Evolutionary conservation across 2,797 vertebrate genomes (phyloP), one percentile per base, ranked within the genome.

Genomic region (Xyrichtys novacula): DNA sequence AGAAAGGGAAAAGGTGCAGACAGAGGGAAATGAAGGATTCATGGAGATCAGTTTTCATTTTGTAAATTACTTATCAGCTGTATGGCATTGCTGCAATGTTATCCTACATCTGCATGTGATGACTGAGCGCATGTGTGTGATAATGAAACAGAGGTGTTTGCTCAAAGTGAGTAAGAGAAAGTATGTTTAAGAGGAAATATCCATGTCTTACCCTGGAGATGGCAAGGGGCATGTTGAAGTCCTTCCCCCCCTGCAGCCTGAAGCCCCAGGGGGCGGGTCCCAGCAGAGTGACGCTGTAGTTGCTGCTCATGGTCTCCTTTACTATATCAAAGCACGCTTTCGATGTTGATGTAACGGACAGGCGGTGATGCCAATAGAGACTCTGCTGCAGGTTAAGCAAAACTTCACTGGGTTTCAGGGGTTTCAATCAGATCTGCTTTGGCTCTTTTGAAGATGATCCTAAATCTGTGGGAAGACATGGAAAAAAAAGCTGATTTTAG

Each of bases 241-340:
- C 98, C 89, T 99, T 99, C 70, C 98, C 97, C 39, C 98, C 98
- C 87, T 98, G 97, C 84, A 99, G 96, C 61, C 97, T 95, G 93
- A 99, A 99, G 68, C 98, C 98, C 97, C 97, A 99, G 34, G 98
- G 98, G 88, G 96, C 96, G 0, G 97, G 96, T 86, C 96, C 96
- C n/a, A 79, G 81, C 85, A 99, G 89, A 39, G 95, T 94, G 78
- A 95, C 95, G 1, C 76, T 97, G 94, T 98, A 98, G 93, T 95
- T 96, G 91, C 92, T 95, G 95, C 96, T 98, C 93, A 90, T 94
- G 88, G 74, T 93, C 44, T 83, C 19, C 39, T 14, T 1, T 44
- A 65, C 32, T 52, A 71, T 42, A 73, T 55, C n/a, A 56, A 58
- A 56, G 44, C n/a, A 25, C 2, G 43, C 46, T 69, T 8, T 69